phyloP scores from a whole-genome alignment of 2,797 vertebrate genomes.

The Acomys russatus region DNA sequence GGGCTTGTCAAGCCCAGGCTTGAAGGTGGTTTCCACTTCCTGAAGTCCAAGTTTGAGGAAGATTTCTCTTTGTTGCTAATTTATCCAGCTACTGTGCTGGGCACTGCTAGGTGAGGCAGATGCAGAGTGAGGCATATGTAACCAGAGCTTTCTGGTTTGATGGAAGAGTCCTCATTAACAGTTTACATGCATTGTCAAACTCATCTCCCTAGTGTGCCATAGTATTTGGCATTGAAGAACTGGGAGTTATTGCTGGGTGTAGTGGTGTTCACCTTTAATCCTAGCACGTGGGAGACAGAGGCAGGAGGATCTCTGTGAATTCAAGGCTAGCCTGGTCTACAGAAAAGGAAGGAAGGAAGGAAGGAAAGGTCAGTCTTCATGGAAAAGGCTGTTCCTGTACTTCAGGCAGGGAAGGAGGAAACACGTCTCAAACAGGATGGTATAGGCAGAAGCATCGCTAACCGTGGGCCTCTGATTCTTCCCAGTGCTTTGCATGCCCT shows the following conservation, averaged over 20 bases:
- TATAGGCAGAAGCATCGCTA: not conserved
- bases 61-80: constrained; percentile 21
- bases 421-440: not conserved
- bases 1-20: constrained; percentile 3
- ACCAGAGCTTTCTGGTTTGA: not conserved
- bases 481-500: not conserved
- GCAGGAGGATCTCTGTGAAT: not conserved
- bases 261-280: not conserved
- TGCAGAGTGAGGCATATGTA: not conserved
- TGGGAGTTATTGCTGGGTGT: not conserved
- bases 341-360: not conserved
- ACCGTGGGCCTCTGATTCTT: not conserved
- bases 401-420: constrained; percentile 10
- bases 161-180: not conserved
- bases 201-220: not conserved
- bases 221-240: not conserved
- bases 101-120: not conserved
- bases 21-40: constrained; percentile 42
- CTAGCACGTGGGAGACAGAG: not conserved
- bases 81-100: not conserved
- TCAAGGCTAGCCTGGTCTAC: not conserved
- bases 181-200: not conserved
- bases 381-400: not conserved
- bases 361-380: not conserved
- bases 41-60: not conserved